phyloP scores from a whole-genome alignment of 1,140 invertebrate species.

The Steinernema khuongi region DNA sequence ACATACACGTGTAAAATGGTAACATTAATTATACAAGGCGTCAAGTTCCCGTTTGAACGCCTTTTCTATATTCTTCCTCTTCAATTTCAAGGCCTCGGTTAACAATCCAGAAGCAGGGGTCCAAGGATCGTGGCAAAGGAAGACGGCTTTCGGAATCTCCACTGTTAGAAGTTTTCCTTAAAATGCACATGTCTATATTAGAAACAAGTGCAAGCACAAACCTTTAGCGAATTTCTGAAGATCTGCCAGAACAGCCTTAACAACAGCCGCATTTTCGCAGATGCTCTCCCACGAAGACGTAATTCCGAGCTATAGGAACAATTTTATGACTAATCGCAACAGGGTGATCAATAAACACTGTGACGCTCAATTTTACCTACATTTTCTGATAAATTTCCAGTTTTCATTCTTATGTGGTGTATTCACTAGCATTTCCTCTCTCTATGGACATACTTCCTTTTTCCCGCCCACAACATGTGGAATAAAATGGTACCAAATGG shows the following conservation, averaged over 20 bases:
- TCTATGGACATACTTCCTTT: no score
- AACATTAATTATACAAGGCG: constrained; percentile 86
- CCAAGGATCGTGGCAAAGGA: constrained; percentile 83
- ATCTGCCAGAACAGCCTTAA: constrained; percentile 48
- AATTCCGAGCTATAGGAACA: constrained; percentile 54
- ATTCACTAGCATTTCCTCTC: no score
- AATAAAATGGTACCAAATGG: no score
- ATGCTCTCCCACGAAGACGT: constrained; percentile 44
- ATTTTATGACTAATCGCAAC: no score
- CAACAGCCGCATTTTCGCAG: constrained; percentile 50
- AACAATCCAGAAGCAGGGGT: constrained; percentile 89
- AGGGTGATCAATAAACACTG: no score
- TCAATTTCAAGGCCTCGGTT: constrained; percentile 92
- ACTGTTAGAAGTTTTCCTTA: constrained; percentile 68
- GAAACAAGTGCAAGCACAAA: constrained; percentile 24
- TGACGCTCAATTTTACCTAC: no score
- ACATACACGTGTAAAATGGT: no score
- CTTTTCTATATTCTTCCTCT: constrained; percentile 87
- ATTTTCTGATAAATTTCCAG: no score
- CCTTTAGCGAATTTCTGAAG: constrained; percentile 44
- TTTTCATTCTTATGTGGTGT: no score
- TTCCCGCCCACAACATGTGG: no score
- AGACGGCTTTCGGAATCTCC: constrained; percentile 84
- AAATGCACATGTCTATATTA: constrained; percentile 14
- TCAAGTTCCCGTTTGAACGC: constrained; percentile 82